Conservation (phyloP, 2,797 vertebrate species). For the Brachyrhaphis roseni region DNA sequence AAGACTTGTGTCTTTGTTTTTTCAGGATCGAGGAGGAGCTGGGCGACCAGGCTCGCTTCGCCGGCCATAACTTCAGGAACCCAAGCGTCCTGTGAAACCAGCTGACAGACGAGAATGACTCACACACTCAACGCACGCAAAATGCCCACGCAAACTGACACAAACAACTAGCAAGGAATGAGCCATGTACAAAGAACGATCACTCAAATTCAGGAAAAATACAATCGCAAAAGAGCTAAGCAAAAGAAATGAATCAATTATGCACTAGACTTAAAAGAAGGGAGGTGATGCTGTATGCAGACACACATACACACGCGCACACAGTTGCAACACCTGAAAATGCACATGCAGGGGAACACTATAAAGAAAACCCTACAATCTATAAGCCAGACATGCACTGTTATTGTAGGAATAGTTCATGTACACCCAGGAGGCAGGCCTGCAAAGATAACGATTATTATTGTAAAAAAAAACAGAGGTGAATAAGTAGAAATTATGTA, state of each 20-base stretch:
- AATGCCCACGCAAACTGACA: slow-evolving; percentile 17
- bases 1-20: slow-evolving; percentile 13
- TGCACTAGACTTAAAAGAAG: slow-evolving; percentile 59
- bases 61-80: slow-evolving; percentile 96
- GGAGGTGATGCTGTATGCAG: slow-evolving; percentile 47
- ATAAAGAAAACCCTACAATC: slow-evolving; percentile 10
- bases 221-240: slow-evolving; percentile 33
- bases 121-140: slow-evolving; percentile 31
- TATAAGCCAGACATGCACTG: slow-evolving; percentile 76
- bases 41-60: slow-evolving; percentile 93
- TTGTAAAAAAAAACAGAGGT: slow-evolving; percentile 36
- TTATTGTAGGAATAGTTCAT: slow-evolving; percentile 67
- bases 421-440: slow-evolving; percentile 50
- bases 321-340: slow-evolving; percentile 47
- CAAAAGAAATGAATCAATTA: slow-evolving; percentile 34
- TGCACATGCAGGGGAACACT: slow-evolving; percentile 47
- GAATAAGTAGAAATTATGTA: slow-evolving; percentile 25
- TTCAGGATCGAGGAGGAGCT: slow-evolving; percentile 94
- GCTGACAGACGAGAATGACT: slow-evolving; percentile 36
- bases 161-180: slow-evolving; percentile 29
- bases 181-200: slow-evolving; percentile 58
- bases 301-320: slow-evolving; percentile 19
- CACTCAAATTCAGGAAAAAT: slow-evolving; percentile 33
- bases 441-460: slow-evolving; percentile 29
- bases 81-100: slow-evolving; percentile 91